Evolutionary conservation across 2,888 invertebrate genomes (phyloP).

Genomic region (Lycocerus yunnanus): DNA sequence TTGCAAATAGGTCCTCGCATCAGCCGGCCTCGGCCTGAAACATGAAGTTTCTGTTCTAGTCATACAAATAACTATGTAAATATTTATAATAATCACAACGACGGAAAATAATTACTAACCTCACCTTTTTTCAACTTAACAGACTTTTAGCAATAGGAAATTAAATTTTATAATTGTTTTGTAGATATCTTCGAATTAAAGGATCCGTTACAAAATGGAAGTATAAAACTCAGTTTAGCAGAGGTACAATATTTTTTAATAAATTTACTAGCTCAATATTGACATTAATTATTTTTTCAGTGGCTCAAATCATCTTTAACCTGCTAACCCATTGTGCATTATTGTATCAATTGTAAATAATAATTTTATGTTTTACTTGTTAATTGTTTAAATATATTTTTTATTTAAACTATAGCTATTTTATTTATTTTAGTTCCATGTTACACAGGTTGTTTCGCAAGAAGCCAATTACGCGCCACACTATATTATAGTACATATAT

Average conservation of each 20-base stretch:
- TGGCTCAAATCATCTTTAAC: constrained; percentile 76
- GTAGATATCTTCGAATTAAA: constrained; percentile 75
- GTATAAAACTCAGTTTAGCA: constrained; percentile 77
- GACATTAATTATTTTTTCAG: constrained; percentile 60
- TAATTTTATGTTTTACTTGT: constrained; percentile 23
- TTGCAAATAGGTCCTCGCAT: no score
- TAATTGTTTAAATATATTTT: constrained; percentile 12
- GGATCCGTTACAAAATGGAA: constrained; percentile 80
- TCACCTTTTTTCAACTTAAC: no score
- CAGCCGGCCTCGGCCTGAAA: no score
- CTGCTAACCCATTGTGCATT: constrained; percentile 58
- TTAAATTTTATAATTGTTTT: constrained; percentile 37
- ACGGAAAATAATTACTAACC: no score
- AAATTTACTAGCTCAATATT: constrained; percentile 6
- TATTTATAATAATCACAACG: no score
- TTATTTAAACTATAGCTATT: not conserved
- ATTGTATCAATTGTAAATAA: not conserved
- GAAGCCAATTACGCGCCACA: no score
- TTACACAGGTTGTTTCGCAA: no score
- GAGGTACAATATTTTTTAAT: constrained; percentile 61
- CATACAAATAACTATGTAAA: no score
- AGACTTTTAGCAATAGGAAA: no score
- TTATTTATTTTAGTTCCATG: not conserved
- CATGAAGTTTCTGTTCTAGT: no score
- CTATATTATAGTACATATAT: no score